phyloP scores from a whole-genome alignment of 2,797 vertebrate genomes.

The Sylvia borin region DNA sequence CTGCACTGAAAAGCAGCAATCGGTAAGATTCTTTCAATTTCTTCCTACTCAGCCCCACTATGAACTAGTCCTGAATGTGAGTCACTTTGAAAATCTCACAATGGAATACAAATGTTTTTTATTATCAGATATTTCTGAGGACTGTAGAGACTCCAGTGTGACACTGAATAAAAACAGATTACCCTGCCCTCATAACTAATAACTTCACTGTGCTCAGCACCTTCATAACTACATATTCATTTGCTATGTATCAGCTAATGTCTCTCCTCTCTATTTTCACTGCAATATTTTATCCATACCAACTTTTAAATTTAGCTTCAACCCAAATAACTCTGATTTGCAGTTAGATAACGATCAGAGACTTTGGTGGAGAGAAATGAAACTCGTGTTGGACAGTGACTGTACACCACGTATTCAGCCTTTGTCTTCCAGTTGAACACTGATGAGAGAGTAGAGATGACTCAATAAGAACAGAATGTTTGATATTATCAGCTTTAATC shows the following conservation, averaged over 20 bases:
- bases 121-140: neutral
- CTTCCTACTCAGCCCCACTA: neutral
- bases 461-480: neutral
- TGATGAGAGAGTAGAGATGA: neutral
- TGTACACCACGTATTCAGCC: neutral
- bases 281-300: neutral
- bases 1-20: neutral
- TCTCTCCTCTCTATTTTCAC: neutral
- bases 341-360: neutral
- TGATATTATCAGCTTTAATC: neutral
- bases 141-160: neutral
- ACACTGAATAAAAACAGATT: neutral
- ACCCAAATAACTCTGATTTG: neutral
- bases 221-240: neutral
- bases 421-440: neutral
- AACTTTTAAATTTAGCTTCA: neutral
- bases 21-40: conserved; percentile 44
- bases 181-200: neutral
- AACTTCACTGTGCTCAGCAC: neutral
- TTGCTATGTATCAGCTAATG: neutral
- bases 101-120: neutral
- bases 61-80: neutral
- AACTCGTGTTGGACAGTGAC: neutral
- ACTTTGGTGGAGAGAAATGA: neutral
- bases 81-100: neutral